Evolutionary conservation across 2,888 invertebrate species (phyloP).

Genomic region (Tetanocera ferruginea): DNA sequence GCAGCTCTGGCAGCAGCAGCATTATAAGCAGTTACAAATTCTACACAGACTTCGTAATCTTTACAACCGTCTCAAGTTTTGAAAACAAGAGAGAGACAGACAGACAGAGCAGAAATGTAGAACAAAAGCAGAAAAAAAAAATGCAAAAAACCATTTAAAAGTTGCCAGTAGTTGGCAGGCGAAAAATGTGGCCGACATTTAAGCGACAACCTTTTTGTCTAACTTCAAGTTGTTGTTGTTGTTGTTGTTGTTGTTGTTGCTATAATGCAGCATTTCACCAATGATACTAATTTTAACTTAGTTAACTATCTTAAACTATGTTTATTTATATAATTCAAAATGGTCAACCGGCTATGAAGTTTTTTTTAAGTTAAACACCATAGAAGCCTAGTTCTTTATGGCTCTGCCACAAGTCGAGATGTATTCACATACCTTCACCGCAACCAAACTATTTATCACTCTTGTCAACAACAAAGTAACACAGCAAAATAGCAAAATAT

Average conservation of each 20-base stretch:
- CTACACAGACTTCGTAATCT: neutral
- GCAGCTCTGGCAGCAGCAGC: neutral
- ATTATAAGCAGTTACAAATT: neutral
- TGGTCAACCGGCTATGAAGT: too few relatives aligned
- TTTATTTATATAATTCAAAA: too few relatives aligned
- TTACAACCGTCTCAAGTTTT: neutral
- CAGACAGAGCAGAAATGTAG: neutral
- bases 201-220: neutral
- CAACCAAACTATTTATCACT: neutral
- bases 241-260: neutral
- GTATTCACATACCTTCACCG: neutral
- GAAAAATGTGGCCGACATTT: neutral
- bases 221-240: neutral
- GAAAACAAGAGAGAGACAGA: neutral
- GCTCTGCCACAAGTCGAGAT: neutral
- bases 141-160: neutral
- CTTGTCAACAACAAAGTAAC: neutral
- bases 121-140: neutral
- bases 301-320: too few relatives aligned
- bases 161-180: neutral
- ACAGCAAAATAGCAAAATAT: neutral
- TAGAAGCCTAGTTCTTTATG: neutral
- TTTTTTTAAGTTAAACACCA: too few relatives aligned
- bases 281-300: too few relatives aligned
- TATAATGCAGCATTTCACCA: neutral